phyloP scores from a whole-genome alignment of 2,113 vertebrate genomes.

The Aspiorhynchus laticeps region DNA sequence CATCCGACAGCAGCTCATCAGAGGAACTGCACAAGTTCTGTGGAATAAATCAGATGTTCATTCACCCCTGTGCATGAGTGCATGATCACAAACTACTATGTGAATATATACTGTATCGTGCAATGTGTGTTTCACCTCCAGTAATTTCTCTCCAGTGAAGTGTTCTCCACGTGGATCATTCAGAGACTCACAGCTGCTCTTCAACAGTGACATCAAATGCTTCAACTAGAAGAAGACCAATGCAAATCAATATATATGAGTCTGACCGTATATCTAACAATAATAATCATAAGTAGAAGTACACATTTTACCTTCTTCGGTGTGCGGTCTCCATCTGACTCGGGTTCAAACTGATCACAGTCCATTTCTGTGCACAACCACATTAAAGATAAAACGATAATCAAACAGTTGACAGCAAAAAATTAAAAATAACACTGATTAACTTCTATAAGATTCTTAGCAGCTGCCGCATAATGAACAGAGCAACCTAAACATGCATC shows the following conservation, averaged over 20 bases:
- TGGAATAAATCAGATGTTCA: neutral
- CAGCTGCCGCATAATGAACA: neutral
- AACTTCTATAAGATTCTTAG: neutral
- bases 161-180: slow-evolving; percentile 38
- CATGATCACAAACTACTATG: neutral
- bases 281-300: neutral
- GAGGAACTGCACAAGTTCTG: slow-evolving; percentile 68
- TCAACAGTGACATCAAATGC: slow-evolving; percentile 66
- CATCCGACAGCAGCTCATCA: slow-evolving; percentile 50
- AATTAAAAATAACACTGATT: neutral
- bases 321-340: neutral
- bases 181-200: slow-evolving; percentile 70
- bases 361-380: neutral
- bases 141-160: slow-evolving; percentile 62
- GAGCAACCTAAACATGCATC: neutral
- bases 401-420: neutral
- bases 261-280: neutral
- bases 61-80: neutral
- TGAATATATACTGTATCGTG: neutral
- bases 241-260: neutral
- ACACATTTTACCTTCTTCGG: neutral
- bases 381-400: neutral
- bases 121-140: slow-evolving; percentile 65
- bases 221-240: neutral
- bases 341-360: neutral